Evolutionary conservation across 2,113 vertebrate species (phyloP), one percentile per base, ranked within the genome.

Genomic region (Aleadryas rufinucha): DNA sequence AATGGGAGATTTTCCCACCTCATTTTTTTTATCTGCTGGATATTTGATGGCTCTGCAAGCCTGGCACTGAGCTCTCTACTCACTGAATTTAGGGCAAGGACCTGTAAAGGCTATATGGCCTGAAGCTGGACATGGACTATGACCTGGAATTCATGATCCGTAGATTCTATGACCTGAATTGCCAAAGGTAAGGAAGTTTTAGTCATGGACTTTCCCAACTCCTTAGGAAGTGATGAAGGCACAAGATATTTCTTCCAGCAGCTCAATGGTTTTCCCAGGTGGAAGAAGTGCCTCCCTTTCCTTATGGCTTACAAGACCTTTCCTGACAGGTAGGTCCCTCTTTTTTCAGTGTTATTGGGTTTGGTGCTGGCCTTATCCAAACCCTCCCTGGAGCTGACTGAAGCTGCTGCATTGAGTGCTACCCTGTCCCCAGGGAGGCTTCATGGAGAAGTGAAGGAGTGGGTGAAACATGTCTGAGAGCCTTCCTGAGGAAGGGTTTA

Each of bases 1-100:
- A 16, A 61, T 10, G 7, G 13, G 3, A 8, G 1, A 1, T 61
- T 53, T 45, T 24, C 10, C 35, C 5, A n/a, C 37, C 3, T 1
- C 11, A 11, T 15, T 41, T 41, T 56, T 63, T 54, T 72, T 16
- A 50, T 22, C 18, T 19, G 37, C 10, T 75, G 13, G 11, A 20
- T 57, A 30, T 65, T 39, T 23, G 3, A 47, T 2, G 5, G 4
- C 16, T 53, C 27, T 64, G 18, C 11, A 75, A 64, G 20, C 21
- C 31, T 78, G 42, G 4, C 16, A 68, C 13, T 60, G n/a, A 95
- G 27, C 8, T 76, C 18, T 52, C 16, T 70, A 44, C 2, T 16
- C 20, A 45, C 0, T 80, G 37, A 63, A 77, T 60, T 88, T 69
- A 45, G 23, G 27, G 10, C 27, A 81, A 74, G 11, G 80, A 42